Conservation (phyloP, 2,113 vertebrate genomes). For the Corythaixoides concolor region DNA sequence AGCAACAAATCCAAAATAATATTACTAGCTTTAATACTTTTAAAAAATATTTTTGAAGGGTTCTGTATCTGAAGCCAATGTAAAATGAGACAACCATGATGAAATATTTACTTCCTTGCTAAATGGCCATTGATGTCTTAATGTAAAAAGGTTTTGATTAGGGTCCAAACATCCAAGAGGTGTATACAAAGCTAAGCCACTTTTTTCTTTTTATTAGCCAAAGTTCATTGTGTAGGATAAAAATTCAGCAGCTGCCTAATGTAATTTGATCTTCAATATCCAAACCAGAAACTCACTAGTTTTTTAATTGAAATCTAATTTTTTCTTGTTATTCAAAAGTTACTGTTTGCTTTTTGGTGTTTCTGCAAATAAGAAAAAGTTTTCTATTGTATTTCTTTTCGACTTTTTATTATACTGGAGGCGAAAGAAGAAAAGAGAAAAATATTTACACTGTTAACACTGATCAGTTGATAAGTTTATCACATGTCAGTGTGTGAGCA, state of each 20-base stretch:
- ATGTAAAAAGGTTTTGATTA: background rate
- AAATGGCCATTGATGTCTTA: background rate
- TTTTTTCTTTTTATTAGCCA: background rate
- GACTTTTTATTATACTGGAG: background rate
- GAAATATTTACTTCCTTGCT: background rate
- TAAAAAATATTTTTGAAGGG: background rate
- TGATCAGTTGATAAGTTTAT: conserved; percentile 25
- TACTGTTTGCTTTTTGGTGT: background rate
- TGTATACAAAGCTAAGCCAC: background rate
- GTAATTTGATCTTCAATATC: background rate
- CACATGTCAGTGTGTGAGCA: background rate
- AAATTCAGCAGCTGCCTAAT: background rate
- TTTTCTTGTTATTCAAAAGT: background rate
- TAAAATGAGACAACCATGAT: background rate
- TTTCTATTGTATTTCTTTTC: background rate
- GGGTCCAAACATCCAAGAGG: background rate
- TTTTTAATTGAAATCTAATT: background rate
- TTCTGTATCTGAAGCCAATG: background rate
- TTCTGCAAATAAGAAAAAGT: conserved; percentile 21
- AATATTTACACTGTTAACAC: background rate
- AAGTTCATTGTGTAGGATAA: background rate
- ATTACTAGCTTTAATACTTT: background rate
- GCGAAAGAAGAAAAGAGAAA: background rate
- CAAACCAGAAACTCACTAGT: background rate
- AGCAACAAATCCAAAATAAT: background rate